Conservation (phyloP, 2,797 vertebrate species). For the Setipinna tenuifilis region DNA sequence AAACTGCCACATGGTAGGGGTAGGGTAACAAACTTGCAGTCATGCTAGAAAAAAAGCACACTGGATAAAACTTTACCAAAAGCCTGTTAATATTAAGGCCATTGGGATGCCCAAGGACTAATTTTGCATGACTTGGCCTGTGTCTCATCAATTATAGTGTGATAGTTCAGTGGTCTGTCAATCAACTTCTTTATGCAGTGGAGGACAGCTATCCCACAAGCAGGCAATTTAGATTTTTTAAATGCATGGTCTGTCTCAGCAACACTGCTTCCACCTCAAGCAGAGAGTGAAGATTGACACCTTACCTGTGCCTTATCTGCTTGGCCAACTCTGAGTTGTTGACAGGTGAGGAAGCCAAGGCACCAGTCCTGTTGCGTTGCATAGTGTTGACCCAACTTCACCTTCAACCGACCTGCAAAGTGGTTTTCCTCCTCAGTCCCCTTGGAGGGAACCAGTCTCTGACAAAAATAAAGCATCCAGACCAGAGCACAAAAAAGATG, state of each 20-base stretch:
- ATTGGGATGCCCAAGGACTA: neutral
- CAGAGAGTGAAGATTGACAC: neutral
- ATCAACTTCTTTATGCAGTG: slow-evolving; percentile 26
- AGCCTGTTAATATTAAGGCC: neutral
- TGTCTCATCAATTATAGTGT: slow-evolving; percentile 43
- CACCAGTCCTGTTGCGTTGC: neutral
- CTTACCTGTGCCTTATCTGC: slow-evolving; percentile 35
- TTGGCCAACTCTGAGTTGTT: slow-evolving; percentile 36
- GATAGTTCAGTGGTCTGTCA: slow-evolving; percentile 48
- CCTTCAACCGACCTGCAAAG: neutral
- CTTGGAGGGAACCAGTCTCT: neutral
- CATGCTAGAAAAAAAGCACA: neutral
- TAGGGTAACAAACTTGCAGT: slow-evolving; percentile 1
- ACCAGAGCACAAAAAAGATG: slow-evolving; percentile 44
- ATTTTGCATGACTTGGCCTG: neutral
- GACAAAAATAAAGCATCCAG: neutral
- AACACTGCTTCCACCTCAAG: neutral
- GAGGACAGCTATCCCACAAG: neutral
- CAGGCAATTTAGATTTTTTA: neutral
- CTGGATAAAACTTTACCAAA: neutral
- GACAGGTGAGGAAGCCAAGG: slow-evolving; percentile 43
- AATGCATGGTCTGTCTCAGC: neutral
- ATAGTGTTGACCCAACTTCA: neutral
- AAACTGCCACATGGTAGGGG: slow-evolving; percentile 19
- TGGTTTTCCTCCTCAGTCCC: neutral